These are phyloP conservation scores for Pachycephala philippinensis DNA, from an alignment of 2,113 vertebrate genomes.

Conservation along the genomic window DNA sequence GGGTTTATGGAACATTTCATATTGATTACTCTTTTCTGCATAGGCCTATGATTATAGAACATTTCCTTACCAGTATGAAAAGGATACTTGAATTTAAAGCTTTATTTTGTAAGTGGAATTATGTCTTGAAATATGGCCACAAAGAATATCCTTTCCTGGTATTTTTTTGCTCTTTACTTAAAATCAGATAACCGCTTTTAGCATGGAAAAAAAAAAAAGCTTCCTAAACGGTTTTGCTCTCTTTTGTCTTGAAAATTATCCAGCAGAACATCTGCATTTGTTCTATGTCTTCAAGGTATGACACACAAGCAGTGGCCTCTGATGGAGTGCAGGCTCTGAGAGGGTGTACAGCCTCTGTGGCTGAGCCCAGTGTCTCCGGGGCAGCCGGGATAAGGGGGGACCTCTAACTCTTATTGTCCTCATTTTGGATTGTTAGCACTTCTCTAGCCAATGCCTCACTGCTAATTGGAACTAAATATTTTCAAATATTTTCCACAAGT, in stretches of 20 bases:
- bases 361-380: neutral
- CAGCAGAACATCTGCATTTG: neutral
- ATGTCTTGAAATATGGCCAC: neutral
- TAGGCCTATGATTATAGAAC: neutral
- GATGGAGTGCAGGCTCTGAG: neutral
- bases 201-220: neutral
- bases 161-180: neutral
- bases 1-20: neutral
- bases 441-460: neutral
- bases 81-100: neutral
- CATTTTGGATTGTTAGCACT: neutral
- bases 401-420: neutral
- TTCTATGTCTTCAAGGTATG: neutral
- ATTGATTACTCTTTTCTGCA: neutral
- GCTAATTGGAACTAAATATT: neutral
- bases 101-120: neutral
- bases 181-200: neutral
- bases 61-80: neutral
- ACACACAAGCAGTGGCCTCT: neutral
- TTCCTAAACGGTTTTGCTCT: neutral
- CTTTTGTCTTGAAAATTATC: neutral
- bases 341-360: accelerated
- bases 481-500: neutral
- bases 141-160: neutral
- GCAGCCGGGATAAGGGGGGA: neutral